Base-by-base conservation (phyloP, 1,140 invertebrate species). In the Phthorimaea operculella region DNA sequence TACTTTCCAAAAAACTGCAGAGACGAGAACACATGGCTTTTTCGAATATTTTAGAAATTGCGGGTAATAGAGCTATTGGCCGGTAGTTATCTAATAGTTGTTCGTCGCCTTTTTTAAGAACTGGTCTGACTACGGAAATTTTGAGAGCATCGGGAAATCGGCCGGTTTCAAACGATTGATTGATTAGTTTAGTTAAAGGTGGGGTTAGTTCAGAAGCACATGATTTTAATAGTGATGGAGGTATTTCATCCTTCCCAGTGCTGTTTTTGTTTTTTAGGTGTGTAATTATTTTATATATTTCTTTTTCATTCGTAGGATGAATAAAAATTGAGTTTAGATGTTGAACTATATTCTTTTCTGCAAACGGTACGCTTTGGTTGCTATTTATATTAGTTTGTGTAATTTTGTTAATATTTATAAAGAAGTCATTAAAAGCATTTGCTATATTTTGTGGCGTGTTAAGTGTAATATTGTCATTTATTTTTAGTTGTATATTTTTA, bases 61-160 rank as follows among this genome's bases (percentile, higher is more conserved):
- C 12, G 1, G 49, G 28, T 4, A 51, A 12, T 9, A 51, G 49
- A 12, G 49, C 49, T 28, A 51, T 51, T 11, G 51, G 51, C 11
- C 51, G n/a, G 12, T 53, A 53, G 42, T 34, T 44, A 17, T 10
- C 42, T 4, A 21, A 12, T n/a, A 10, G 0, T 9, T 51, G 17
- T 7, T 42, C 42, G 16, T 28, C 36, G 17, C 51, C 51, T 42
- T 53, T 53, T 53, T 53, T 53, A 18, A 42, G 34, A 17, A 53
- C 28, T 12, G 51, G 51, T 42, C 42, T 53, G 14, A 53, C 16
- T 42, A 17, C 17, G 1, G 51, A 16, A 1, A 34, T 16, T 44
- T 53, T 53, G 8, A 53, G 36, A 18, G 4, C 16, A 6, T 39
- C 34, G 4, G 51, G 51, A 11, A 53, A 53, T 9, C 14, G 10